These are phyloP conservation scores for Rhamphomyia laevipes DNA, from an alignment of 2,888 invertebrate species.

Conservation along the genomic window DNA sequence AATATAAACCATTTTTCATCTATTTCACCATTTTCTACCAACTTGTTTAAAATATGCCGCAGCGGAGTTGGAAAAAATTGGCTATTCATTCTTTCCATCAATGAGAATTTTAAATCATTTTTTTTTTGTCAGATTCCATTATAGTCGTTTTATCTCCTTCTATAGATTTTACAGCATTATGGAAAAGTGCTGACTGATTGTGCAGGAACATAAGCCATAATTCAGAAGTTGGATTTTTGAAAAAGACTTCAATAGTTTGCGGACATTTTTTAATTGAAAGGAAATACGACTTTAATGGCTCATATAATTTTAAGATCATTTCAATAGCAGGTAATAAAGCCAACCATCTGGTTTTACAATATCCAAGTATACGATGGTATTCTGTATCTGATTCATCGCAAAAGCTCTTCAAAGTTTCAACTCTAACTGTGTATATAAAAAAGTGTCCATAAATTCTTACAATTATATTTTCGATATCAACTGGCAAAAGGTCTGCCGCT, in stretches of 20 bases:
- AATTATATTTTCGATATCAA: slow-evolving; percentile 6
- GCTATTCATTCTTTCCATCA: not conserved
- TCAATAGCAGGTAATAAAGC: slow-evolving; percentile 7
- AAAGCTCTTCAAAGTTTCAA: slow-evolving; percentile 8
- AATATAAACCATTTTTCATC: not conserved
- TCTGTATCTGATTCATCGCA: slow-evolving; percentile 5
- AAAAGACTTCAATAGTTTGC: not conserved
- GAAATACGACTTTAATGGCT: slow-evolving; percentile 8
- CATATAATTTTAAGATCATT: slow-evolving; percentile 2
- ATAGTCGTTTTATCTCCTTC: not conserved
- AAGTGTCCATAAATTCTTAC: slow-evolving; percentile 5
- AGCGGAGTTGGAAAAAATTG: not conserved
- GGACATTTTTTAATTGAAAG: not conserved
- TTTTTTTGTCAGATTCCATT: not conserved
- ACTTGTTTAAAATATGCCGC: not conserved
- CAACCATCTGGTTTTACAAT: slow-evolving; percentile 10
- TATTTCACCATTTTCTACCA: not conserved
- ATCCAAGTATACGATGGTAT: slow-evolving; percentile 5
- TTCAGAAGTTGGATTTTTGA: not conserved
- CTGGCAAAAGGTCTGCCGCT: slow-evolving; percentile 9
- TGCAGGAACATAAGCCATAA: slow-evolving; percentile 1
- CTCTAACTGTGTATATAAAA: slow-evolving; percentile 9
- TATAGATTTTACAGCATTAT: not conserved
- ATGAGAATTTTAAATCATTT: not conserved
- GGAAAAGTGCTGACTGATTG: not conserved